Evolutionary conservation across 2,113 vertebrate genomes (phyloP).

Genomic region (Xenopus tropicalis): DNA sequence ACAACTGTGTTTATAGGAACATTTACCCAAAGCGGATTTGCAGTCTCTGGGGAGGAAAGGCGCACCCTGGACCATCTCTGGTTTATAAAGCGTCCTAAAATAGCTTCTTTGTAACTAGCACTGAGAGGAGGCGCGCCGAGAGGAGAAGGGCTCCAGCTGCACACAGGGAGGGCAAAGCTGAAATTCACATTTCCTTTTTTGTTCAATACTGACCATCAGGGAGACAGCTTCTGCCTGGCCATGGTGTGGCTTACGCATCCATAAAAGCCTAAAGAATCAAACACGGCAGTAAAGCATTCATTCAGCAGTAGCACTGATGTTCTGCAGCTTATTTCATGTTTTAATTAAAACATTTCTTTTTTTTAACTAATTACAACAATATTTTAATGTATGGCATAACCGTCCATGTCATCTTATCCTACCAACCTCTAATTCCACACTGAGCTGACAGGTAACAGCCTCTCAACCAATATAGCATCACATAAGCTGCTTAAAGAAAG

Average conservation of each 20-base stretch:
- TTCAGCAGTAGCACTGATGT: too few relatives aligned
- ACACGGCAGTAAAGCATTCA: too few relatives aligned
- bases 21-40: slow-evolving; percentile 12
- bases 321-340: too few relatives aligned
- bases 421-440: not conserved
- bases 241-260: too few relatives aligned
- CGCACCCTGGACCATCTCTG: slow-evolving; percentile 31
- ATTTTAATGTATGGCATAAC: too few relatives aligned
- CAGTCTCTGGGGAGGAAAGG: slow-evolving; percentile 27
- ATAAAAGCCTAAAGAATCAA: too few relatives aligned
- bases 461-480: not conserved
- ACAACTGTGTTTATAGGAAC: slow-evolving; percentile 4
- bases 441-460: not conserved
- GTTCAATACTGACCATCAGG: too few relatives aligned
- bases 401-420: too few relatives aligned
- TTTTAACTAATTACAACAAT: too few relatives aligned
- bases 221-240: too few relatives aligned
- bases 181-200: too few relatives aligned
- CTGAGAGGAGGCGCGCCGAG: not conserved
- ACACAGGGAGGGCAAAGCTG: not conserved
- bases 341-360: too few relatives aligned
- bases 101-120: slow-evolving; percentile 15
- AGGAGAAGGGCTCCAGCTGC: slow-evolving; percentile 10
- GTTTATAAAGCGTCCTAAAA: slow-evolving; percentile 43
- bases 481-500: not conserved